Conservation (phyloP, 2,888 invertebrate genomes). For the Charanyca ferruginea region DNA sequence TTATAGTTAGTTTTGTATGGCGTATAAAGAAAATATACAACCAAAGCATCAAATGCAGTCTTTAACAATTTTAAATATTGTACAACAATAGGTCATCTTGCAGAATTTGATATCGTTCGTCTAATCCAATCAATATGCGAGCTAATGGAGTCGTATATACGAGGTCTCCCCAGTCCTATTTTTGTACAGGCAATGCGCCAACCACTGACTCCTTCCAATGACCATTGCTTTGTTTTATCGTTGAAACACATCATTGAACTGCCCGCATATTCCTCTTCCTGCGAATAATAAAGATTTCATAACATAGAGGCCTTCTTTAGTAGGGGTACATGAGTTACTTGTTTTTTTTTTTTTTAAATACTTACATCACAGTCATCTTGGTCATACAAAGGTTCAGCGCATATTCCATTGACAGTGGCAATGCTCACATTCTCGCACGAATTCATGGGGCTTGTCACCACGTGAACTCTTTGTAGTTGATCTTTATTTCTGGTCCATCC, state of each 20-base stretch:
- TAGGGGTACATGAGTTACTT: not conserved
- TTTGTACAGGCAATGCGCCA: constrained; percentile 97
- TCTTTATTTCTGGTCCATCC: constrained; percentile 97
- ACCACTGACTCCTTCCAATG: constrained; percentile 94
- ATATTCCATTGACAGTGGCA: constrained; percentile 95
- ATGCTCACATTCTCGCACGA: constrained; percentile 96
- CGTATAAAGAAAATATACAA: constrained; percentile 40
- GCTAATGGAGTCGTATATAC: constrained; percentile 95
- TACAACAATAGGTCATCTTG: constrained; percentile 79
- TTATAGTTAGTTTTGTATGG: constrained; percentile 36
- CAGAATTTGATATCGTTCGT: constrained; percentile 92
- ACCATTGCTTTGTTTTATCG: constrained; percentile 94
- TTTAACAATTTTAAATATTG: constrained; percentile 62
- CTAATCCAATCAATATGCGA: constrained; percentile 97
- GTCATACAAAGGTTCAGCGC: constrained; percentile 95
- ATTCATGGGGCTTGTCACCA: constrained; percentile 94
- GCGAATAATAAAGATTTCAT: constrained; percentile 50
- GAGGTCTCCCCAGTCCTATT: constrained; percentile 94
- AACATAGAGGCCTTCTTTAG: not conserved
- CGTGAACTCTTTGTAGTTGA: constrained; percentile 95
- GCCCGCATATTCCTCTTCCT: constrained; percentile 97
- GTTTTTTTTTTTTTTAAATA: constrained; percentile 34
- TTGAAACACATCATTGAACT: constrained; percentile 96
- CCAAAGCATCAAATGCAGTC: constrained; percentile 75
- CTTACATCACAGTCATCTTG: constrained; percentile 96